phyloP scores from a whole-genome alignment of 2,797 vertebrate species.

The Craterocephalus amniculus region DNA sequence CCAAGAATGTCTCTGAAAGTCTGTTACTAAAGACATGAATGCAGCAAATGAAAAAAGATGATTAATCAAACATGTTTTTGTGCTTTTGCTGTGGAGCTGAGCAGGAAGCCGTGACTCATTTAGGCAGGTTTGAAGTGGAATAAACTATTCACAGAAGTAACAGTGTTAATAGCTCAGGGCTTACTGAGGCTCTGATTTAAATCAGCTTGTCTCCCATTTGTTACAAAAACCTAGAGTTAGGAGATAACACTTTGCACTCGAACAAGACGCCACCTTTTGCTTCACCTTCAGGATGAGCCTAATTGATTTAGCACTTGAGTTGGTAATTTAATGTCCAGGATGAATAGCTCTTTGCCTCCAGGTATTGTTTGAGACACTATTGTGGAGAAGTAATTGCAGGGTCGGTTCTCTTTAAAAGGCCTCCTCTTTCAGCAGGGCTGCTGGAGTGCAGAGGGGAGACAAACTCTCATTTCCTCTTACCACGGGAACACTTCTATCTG shows the following conservation, averaged over 20 bases:
- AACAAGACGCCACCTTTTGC: conserved; percentile 23
- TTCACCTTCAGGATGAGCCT: conserved; percentile 42
- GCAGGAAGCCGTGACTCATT: conserved; percentile 15
- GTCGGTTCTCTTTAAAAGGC: conserved; percentile 47
- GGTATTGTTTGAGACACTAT: conserved; percentile 65
- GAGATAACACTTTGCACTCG: not conserved
- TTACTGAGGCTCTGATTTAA: conserved; percentile 9
- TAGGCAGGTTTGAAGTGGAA: not conserved
- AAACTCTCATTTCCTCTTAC: conserved; percentile 11
- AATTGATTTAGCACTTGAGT: conserved; percentile 70
- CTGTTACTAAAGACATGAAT: conserved; percentile 29
- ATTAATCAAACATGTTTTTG: conserved; percentile 20
- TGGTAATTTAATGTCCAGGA: conserved; percentile 66
- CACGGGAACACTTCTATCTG: not conserved
- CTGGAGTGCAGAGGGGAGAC: conserved; percentile 24
- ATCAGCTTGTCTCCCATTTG: conserved; percentile 10
- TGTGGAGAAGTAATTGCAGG: conserved; percentile 69
- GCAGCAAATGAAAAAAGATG: conserved; percentile 5
- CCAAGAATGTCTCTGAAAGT: conserved; percentile 22
- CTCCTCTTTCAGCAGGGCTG: conserved; percentile 27
- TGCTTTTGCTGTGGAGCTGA: conserved; percentile 15
- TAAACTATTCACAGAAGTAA: conserved; percentile 17
- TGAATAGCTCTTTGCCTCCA: conserved; percentile 64
- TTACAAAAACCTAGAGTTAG: conserved; percentile 18
- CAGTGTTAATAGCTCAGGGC: not conserved